Evolutionary conservation across 2,888 invertebrate species (phyloP).

Genomic region (Heterodera filipjevi): DNA sequence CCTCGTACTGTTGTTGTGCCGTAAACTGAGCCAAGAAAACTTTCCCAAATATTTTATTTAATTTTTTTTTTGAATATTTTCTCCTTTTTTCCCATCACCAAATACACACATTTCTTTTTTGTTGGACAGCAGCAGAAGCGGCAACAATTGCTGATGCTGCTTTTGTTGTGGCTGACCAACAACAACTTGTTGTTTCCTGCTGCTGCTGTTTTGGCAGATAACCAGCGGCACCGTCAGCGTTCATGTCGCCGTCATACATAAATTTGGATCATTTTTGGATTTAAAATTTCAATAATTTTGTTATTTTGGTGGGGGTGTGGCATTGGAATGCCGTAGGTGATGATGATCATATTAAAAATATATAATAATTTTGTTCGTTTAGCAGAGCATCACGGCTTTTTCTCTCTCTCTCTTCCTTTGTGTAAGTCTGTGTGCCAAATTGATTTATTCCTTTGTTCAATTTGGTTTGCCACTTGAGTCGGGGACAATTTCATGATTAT

Average conservation of each 20-base stretch:
- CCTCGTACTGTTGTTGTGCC: not conserved
- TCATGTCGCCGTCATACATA: not conserved
- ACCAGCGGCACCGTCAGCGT: not conserved
- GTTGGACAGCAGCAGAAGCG: not conserved
- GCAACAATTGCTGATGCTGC: not conserved
- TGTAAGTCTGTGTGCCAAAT: too few species aligned
- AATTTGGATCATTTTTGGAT: not conserved
- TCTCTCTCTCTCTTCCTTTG: not conserved
- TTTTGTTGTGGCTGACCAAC: slow-evolving; percentile 31
- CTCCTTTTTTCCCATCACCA: too few species aligned
- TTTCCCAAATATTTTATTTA: not conserved
- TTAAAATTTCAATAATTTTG: not conserved
- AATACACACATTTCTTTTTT: not conserved
- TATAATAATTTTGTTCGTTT: too few species aligned
- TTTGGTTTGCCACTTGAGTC: too few species aligned
- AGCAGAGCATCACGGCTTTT: not conserved
- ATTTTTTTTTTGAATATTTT: not conserved
- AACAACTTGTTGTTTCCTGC: not conserved
- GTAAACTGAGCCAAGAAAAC: not conserved
- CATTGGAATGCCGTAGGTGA: too few species aligned
- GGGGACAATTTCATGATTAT: too few species aligned
- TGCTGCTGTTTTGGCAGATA: slow-evolving; percentile 32
- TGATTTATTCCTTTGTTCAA: too few species aligned
- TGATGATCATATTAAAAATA: too few species aligned
- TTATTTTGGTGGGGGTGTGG: not conserved